These are phyloP conservation scores for Columba guinea DNA, from an alignment of 2,797 vertebrate genomes.

Conservation along the genomic window DNA sequence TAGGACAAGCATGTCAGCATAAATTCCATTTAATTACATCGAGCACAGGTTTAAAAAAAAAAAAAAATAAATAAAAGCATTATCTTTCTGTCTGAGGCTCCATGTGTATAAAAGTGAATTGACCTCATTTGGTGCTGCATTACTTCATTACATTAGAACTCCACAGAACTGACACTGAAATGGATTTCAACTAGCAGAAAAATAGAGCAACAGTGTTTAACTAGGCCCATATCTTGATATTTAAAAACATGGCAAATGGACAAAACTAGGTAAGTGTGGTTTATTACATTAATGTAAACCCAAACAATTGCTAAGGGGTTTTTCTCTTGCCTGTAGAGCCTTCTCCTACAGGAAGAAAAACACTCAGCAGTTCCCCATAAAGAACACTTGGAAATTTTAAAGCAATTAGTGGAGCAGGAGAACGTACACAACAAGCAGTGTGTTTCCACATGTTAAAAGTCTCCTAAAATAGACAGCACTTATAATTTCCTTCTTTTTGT, in stretches of 20 bases:
- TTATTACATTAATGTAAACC: neutral
- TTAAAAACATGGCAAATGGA: neutral
- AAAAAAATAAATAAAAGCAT: neutral
- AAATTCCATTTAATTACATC: conserved; percentile 38
- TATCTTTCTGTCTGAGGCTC: neutral
- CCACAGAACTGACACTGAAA: neutral
- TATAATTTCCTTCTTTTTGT: neutral
- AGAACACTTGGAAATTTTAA: neutral
- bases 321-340: neutral
- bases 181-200: neutral
- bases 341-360: neutral
- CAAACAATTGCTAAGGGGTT: neutral
- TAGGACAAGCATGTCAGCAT: conserved; percentile 18
- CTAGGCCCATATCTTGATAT: neutral
- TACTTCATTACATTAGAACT: neutral
- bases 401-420: neutral
- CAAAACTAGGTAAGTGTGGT: neutral
- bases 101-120: neutral
- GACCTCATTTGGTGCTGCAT: neutral
- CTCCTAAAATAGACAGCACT: neutral
- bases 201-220: neutral
- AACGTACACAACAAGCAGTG: neutral
- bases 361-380: neutral
- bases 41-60: neutral
- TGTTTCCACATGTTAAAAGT: neutral